These are phyloP conservation scores for Nowickia ferox DNA, from an alignment of 2,888 invertebrate genomes.

Conservation along the genomic window DNA sequence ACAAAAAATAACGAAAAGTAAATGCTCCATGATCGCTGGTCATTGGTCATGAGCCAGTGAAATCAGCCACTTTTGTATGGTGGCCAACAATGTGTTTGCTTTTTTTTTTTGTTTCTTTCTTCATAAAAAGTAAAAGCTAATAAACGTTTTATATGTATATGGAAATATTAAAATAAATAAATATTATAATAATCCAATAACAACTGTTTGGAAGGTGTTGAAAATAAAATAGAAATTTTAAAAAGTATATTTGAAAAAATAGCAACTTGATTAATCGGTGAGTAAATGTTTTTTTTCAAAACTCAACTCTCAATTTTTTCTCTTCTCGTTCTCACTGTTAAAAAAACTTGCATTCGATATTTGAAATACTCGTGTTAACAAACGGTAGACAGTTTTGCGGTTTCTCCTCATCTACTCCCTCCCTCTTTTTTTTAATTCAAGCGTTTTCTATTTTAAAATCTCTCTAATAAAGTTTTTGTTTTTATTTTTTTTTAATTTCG, in stretches of 20 bases:
- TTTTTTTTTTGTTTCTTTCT: neutral
- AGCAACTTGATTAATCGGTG: slow-evolving; percentile 48
- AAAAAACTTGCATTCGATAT: slow-evolving; percentile 17
- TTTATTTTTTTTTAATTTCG: slow-evolving; percentile 6
- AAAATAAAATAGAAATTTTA: slow-evolving; percentile 13
- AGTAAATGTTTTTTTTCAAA: slow-evolving; percentile 11
- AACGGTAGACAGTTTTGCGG: neutral
- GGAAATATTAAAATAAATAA: neutral
- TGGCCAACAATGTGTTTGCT: slow-evolving; percentile 16
- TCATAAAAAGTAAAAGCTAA: neutral
- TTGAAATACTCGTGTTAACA: slow-evolving; percentile 10
- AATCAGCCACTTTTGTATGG: slow-evolving; percentile 1
- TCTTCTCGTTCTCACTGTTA: neutral
- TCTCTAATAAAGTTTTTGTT: slow-evolving; percentile 3
- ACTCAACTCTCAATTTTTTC: neutral
- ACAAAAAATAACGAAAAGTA: neutral
- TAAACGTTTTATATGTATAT: neutral
- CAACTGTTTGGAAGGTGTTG: slow-evolving; percentile 24
- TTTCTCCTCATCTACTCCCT: slow-evolving; percentile 2
- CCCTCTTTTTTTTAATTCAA: neutral
- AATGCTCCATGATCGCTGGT: neutral
- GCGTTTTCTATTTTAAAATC: slow-evolving; percentile 33
- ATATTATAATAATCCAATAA: neutral
- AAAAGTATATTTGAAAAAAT: slow-evolving; percentile 1
- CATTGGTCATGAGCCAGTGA: slow-evolving; percentile 21